Evolutionary conservation across 2,888 invertebrate species (phyloP), one percentile per base, ranked within the genome.

Genomic region (Himalopsyche anomala): DNA sequence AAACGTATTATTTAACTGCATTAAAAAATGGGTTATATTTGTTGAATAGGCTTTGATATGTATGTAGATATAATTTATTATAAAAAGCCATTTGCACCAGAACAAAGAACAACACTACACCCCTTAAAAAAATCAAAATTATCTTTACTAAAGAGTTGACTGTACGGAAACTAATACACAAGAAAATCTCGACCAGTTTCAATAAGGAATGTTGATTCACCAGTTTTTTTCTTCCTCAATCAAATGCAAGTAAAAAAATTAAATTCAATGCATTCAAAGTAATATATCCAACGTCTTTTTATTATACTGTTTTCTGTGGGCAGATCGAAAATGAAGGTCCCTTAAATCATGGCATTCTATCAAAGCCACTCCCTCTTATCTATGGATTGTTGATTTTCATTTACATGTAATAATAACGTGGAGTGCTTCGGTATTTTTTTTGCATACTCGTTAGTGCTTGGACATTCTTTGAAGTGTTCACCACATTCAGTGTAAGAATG

Each of bases 191-290:
- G 19, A 62, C 62, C 62, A 62, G 62, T 62, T 62, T 62, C 62
- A 19, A 62, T 62, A 19, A 62, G 62, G 62, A 62, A 62, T 62
- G 62, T 62, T 62, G 62, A 62, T 62, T 62, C 62, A 19, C 62
- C 9, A 62, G 62, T 62, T 62, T 62, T 62, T 62, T 62, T 19
- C n/a, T 28, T 62, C 28, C n/a, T 62, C 62, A 62, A 28, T 19
- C 28, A 19, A 19, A 62, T 62, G 62, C 62, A 62, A 62, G 62
- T 62, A 62, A 62, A 62, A 62, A 62, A 62, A 62, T 19, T 56
- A 19, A 62, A 19, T 4, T 62, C 19, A 9, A 62, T 62, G 62
- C 62, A 62, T 62, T 62, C 62, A 28, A n/a, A 19, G 62, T 19
- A 28, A 62, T n/a, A 19, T 51, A 51, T 12, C 19, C 19, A n/a